These are phyloP conservation scores for Zaprionus gabonicus DNA, from an alignment of 1,140 invertebrate genomes.

Conservation along the genomic window DNA sequence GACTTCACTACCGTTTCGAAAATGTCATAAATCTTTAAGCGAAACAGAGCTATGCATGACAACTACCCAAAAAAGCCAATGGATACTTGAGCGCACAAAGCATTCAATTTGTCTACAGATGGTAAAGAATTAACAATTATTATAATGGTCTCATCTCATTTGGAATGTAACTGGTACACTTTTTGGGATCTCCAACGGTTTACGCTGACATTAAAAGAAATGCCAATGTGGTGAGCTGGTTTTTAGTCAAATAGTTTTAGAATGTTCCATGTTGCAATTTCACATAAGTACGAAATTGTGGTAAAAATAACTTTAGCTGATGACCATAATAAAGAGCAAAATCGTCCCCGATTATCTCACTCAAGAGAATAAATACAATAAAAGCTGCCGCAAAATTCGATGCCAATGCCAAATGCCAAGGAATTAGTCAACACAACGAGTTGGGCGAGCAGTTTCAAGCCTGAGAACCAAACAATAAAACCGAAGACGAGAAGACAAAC, in stretches of 20 bases:
- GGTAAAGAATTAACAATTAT: conserved; percentile 50
- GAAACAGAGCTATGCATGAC: conserved; percentile 59
- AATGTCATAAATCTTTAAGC: conserved; percentile 69
- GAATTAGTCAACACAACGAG: conserved; percentile 45
- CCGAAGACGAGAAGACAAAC: conserved; percentile 37
- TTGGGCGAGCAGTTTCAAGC: conserved; percentile 37
- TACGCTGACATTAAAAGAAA: conserved; percentile 40
- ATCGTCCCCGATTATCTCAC: not conserved
- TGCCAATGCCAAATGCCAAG: conserved; percentile 41
- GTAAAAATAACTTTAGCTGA: not conserved
- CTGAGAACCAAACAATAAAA: conserved; percentile 74
- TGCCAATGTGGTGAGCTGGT: conserved; percentile 58
- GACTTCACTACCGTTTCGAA: conserved; percentile 55
- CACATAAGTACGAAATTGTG: not conserved
- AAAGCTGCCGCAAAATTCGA: conserved; percentile 25
- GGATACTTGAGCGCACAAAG: conserved; percentile 8
- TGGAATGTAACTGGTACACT: conserved; percentile 63
- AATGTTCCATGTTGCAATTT: conserved; percentile 38
- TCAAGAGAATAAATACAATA: conserved; percentile 6
- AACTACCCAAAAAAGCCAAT: conserved; percentile 34
- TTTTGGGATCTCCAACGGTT: conserved; percentile 27
- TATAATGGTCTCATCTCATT: conserved; percentile 37
- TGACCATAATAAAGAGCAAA: not conserved
- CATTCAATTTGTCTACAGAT: conserved; percentile 62
- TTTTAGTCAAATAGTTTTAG: conserved; percentile 60